Evolutionary conservation across 2,113 vertebrate species (phyloP), one percentile per base, ranked within the genome.

Genomic region (Aegithalos caudatus): DNA sequence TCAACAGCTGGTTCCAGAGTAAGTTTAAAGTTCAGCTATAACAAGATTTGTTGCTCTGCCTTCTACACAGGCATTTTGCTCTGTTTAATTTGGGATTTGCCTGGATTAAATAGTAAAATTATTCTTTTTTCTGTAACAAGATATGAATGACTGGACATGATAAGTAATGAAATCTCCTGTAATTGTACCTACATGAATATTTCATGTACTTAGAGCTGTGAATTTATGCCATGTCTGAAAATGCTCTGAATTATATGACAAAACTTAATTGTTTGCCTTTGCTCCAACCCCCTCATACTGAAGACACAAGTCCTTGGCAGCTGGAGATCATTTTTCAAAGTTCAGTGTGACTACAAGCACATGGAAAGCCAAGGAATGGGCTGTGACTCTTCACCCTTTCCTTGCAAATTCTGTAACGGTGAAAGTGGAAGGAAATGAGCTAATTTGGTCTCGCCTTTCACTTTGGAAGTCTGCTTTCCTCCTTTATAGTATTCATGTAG

Each of bases 181-280:
- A 92, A 90, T 88, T 77, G 67, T 65, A n/a, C 40, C 67, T 47
- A 67, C 77, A 94, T 94, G 29, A 94, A 92, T 94, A 74, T 95
- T 94, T 94, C 72, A 94, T 84, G 33, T 29, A 73, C 60, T 67
- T 86, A 44, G 42, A 82, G 51, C 64, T 51, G 35, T 91, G 69
- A 78, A 79, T 91, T 89, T 61, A 60, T 89, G 35, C 11, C 16
- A 6, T 38, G 56, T 24, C 40, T 48, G 38, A 92, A 61, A 67
- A 91, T 51, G 13, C 40, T 84, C 53, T 87, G 50, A 88, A 86
- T 38, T 53, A 47, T 73, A 64, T 66, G 47, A 42, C 54, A 81
- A 58, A 83, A 37, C 12, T 54, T 83, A 83, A 48, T 70, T 72
- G 45, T 71, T 86, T 69, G 23, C 3, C 14, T 74, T 86, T 73